Conservation (phyloP, 2,888 invertebrate genomes). For the Dasysyrphus albostriatus region DNA sequence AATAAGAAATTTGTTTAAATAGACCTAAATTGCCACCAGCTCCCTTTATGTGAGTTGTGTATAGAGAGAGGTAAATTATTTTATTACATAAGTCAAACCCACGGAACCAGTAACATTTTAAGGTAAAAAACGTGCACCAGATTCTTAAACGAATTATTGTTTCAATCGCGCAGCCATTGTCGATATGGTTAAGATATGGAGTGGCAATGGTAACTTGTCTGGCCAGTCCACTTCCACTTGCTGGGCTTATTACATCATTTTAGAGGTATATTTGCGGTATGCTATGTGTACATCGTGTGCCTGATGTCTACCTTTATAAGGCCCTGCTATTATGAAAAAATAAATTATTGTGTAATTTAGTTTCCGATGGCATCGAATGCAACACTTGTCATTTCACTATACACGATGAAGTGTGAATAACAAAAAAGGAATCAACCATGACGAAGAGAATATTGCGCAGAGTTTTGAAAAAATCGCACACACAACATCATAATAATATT, state of each 20-base stretch:
- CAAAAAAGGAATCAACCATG: constrained; percentile 25
- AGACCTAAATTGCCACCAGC: background rate
- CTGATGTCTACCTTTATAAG: background rate
- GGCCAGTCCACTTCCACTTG: background rate
- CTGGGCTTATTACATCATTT: constrained; percentile 14
- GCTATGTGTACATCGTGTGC: background rate
- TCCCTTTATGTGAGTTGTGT: background rate
- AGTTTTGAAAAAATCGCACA: background rate
- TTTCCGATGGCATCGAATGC: constrained; percentile 6
- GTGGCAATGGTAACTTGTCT: constrained; percentile 1
- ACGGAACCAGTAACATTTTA: constrained; percentile 37
- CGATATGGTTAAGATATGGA: background rate
- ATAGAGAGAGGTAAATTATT: background rate
- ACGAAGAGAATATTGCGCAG: background rate
- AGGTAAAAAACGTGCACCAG: constrained; percentile 38
- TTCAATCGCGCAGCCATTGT: background rate
- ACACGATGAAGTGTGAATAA: constrained; percentile 33
- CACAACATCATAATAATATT: background rate
- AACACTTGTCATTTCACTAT: constrained; percentile 11
- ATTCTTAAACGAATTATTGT: constrained; percentile 32
- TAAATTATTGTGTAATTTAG: background rate
- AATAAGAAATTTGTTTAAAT: background rate
- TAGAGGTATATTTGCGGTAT: background rate
- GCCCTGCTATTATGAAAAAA: background rate
- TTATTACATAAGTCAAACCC: constrained; percentile 41